A percentile compares a stretch with the other conserved stretches of the same genome.
Conservation (phyloP, 2,888 invertebrate genomes). For the Lymantria dispar region DNA sequence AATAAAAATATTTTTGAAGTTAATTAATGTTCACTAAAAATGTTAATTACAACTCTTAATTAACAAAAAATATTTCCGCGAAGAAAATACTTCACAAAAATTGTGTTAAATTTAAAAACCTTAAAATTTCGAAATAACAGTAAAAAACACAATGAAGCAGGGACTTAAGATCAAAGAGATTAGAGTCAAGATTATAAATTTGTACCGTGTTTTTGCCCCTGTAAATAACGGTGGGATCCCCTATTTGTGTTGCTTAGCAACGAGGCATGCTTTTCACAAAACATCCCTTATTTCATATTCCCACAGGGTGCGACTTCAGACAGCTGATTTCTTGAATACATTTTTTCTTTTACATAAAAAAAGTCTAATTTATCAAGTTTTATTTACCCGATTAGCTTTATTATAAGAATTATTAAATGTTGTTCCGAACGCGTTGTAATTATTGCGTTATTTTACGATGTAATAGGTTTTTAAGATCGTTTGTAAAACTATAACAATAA, state of each 20-base stretch:
- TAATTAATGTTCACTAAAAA: too few relatives aligned
- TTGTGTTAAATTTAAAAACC: background rate
- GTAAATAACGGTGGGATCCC: constrained; percentile 27
- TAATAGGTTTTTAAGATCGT: constrained; percentile 13
- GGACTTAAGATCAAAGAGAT: constrained; percentile 7
- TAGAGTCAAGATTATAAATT: constrained; percentile 20
- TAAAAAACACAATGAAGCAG: constrained; percentile 15
- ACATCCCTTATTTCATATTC: constrained; percentile 55
- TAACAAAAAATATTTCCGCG: too few relatives aligned
- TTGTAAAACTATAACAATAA: too few relatives aligned
- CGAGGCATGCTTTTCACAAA: constrained; percentile 42
- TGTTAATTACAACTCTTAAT: too few relatives aligned
- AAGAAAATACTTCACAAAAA: too few relatives aligned
- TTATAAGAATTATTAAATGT: background rate
- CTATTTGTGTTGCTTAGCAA: constrained; percentile 58
- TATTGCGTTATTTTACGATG: constrained; percentile 13
- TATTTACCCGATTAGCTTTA: background rate
- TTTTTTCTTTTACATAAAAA: constrained; percentile 10
- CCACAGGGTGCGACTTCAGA: constrained; percentile 46
- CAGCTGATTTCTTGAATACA: constrained; percentile 69
- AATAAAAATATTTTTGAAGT: too few relatives aligned
- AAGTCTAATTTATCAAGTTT: background rate
- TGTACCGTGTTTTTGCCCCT: constrained; percentile 21
- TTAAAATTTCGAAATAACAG: background rate
- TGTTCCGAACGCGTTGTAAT: constrained; percentile 8